phyloP scores from a whole-genome alignment of 1,140 invertebrate species.

The Dendroctonus valens region DNA sequence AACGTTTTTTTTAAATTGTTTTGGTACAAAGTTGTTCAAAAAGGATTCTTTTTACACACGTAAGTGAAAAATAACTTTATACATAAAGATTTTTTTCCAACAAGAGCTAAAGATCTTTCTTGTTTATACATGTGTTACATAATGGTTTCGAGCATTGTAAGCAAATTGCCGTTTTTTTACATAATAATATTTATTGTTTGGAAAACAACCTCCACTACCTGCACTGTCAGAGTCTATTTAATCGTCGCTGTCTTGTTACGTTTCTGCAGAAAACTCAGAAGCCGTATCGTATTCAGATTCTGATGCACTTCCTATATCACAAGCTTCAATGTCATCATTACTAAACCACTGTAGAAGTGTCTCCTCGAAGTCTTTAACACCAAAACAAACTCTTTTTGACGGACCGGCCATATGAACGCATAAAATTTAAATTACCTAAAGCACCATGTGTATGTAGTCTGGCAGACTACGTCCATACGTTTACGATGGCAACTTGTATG shows the following conservation, averaged over 20 bases:
- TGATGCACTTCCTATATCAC: constrained; percentile 3
- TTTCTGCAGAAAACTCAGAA: constrained; percentile 1
- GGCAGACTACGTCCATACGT: too few species aligned
- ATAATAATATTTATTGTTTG: not conserved
- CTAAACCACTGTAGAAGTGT: constrained; percentile 1
- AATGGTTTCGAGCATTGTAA: not conserved
- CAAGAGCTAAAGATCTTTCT: too few species aligned
- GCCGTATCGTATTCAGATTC: constrained; percentile 3
- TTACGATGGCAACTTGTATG: too few species aligned
- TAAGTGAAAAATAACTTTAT: too few species aligned
- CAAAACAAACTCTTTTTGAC: constrained; percentile 3
- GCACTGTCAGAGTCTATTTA: not conserved
- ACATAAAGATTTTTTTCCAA: too few species aligned
- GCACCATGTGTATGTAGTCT: too few species aligned
- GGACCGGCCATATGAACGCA: constrained; percentile 3
- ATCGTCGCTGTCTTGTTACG: not conserved
- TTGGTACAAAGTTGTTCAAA: too few species aligned
- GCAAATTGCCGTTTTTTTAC: not conserved
- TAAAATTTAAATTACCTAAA: too few species aligned
- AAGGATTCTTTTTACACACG: too few species aligned
- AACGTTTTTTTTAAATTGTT: too few species aligned
- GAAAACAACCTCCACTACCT: not conserved
- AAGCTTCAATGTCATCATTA: constrained; percentile 1
- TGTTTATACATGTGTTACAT: not conserved
- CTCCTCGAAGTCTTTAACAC: constrained; percentile 1